A percentile compares a stretch with the other conserved stretches of the same genome.
These are phyloP conservation scores for Limulus polyphemus DNA, from an alignment of 2,888 invertebrate species.

Conservation along the genomic window DNA sequence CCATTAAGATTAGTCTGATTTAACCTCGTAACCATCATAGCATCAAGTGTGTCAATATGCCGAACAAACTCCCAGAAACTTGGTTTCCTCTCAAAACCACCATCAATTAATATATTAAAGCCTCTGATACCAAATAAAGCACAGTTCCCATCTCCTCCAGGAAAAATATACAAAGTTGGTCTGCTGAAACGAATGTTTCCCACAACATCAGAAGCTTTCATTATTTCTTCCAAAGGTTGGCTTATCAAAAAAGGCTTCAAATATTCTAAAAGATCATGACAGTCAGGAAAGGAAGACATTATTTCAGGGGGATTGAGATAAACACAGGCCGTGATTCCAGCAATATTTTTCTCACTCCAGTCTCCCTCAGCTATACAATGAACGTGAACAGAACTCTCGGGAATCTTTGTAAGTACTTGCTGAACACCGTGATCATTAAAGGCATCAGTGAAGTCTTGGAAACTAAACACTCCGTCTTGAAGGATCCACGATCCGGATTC, in stretches of 20 bases:
- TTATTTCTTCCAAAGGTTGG: conserved; percentile 61
- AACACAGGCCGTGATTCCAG: conserved; percentile 33
- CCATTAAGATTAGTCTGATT: conserved; percentile 87
- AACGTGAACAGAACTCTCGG: conserved; percentile 67
- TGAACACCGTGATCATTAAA: conserved; percentile 87
- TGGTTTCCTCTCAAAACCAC: conserved; percentile 82
- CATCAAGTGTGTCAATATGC: conserved; percentile 83
- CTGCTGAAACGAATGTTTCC: conserved; percentile 83
- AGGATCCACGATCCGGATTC: conserved; percentile 94
- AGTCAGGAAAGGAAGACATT: conserved; percentile 57
- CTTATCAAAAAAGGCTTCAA: conserved; percentile 65
- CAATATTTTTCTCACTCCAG: conserved; percentile 50
- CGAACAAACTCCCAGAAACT: conserved; percentile 97
- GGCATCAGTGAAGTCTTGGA: conserved; percentile 77
- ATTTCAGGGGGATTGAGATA: conserved; percentile 71
- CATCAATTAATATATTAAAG: conserved; percentile 87
- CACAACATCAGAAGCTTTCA: conserved; percentile 87
- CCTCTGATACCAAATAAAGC: conserved; percentile 94
- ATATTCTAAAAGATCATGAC: conserved; percentile 64
- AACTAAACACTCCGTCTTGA: conserved; percentile 89
- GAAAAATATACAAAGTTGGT: conserved; percentile 94
- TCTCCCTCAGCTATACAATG: conserved; percentile 77
- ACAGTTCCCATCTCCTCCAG: conserved; percentile 89
- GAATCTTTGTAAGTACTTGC: conserved; percentile 77
- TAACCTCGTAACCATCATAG: conserved; percentile 86